Evolutionary conservation across 2,888 invertebrate species (phyloP), one percentile per base, ranked within the genome.

Genomic region (Tiliacea aurago): DNA sequence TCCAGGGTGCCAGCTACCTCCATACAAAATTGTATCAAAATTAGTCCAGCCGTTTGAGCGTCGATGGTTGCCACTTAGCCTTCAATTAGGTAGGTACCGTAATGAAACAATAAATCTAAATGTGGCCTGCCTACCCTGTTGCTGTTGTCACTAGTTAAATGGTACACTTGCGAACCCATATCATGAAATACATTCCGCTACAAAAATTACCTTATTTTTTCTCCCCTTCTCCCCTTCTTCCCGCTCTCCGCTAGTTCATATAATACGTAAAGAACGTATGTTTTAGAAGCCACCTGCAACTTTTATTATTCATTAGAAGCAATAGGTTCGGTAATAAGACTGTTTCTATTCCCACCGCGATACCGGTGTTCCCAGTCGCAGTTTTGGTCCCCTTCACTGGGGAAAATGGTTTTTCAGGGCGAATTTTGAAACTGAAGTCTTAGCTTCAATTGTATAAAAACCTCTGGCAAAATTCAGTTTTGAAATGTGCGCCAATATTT

Each of bases 241-340:
- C n/a, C n/a, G n/a, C n/a, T n/a, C 70, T 65, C 53, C 56, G 64
- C 53, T 67, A 73, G 80, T 80, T 69, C 66, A 84, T 76, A 84
- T 69, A 69, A 82, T 81, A 79, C 77, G 82, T 78, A 78, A 78
- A 73, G 78, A 80, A 61, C 73, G 78, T 83, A 80, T 59, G 83
- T 68, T 79, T 65, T 61, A 72, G 67, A 47, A 49, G 58, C 68
- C 80, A 71, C 80, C 79, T 84, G 85, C 81, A 84, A 77, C 78
- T 76, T 85, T 86, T 85, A 86, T 85, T 85, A 85, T 85, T 85
- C 85, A 85, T 86, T 85, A 86, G 85, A 81, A 78, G 85, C 85
- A 76, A 85, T 85, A 76, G 78, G 72, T 76, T 84, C 73, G 70
- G 85, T 85, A 86, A 85, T 85, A 85, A 86, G 86, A 86, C 83